Evolutionary conservation across 2,888 invertebrate species (phyloP).

Genomic region (Chalcosyrphus nemorum): DNA sequence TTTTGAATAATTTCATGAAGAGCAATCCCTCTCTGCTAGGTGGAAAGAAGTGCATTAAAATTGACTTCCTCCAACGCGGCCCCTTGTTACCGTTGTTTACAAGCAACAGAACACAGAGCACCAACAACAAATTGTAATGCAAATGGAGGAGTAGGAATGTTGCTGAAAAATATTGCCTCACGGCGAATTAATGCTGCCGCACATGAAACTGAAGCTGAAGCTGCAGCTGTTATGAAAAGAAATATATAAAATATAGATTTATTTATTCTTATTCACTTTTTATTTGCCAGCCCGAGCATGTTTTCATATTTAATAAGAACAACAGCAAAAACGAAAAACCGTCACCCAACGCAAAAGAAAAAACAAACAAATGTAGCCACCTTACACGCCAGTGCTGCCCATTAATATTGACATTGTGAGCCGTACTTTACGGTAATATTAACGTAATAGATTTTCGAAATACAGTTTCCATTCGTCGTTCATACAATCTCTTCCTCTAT

Average conservation of each 20-base stretch:
- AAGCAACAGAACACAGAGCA: too few relatives aligned
- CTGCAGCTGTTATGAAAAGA: slow-evolving; percentile 4
- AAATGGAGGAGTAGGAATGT: slow-evolving; percentile 45
- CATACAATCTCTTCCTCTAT: slow-evolving; percentile 53
- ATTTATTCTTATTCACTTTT: slow-evolving; percentile 53
- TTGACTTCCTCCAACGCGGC: not conserved
- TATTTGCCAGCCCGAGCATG: not conserved
- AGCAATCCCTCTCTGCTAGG: slow-evolving; percentile 2
- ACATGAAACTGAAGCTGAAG: slow-evolving; percentile 23
- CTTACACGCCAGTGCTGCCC: not conserved
- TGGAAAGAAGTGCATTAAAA: slow-evolving; percentile 13
- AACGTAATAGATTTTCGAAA: slow-evolving; percentile 62
- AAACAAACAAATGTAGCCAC: not conserved
- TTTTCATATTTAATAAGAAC: not conserved
- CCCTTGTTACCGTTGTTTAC: not conserved
- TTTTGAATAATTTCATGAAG: slow-evolving; percentile 4
- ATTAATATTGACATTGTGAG: not conserved
- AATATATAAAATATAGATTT: slow-evolving; percentile 53
- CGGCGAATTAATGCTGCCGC: slow-evolving; percentile 15
- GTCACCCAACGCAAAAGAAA: not conserved
- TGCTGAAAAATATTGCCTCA: slow-evolving; percentile 42
- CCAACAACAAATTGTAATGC: slow-evolving; percentile 28
- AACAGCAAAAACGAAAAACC: too few relatives aligned
- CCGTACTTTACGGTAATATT: slow-evolving; percentile 23
- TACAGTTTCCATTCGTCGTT: slow-evolving; percentile 48